Evolutionary conservation across 2,797 vertebrate species (phyloP).

Genomic region (Eospalax fontanierii): DNA sequence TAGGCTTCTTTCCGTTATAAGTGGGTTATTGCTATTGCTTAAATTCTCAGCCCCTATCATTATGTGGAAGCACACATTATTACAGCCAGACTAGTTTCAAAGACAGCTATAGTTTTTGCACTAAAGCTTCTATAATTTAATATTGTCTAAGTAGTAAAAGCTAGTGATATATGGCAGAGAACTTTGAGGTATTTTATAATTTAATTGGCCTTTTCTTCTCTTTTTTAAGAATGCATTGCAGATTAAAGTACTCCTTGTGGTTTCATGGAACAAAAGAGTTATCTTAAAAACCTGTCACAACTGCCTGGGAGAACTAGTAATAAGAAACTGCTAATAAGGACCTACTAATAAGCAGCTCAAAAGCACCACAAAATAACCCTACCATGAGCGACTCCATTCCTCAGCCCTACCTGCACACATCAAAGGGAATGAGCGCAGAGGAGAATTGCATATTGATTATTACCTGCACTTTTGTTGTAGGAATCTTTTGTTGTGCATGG

Average conservation of each 20-base stretch:
- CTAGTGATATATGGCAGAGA: constrained; percentile 30
- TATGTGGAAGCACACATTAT: neutral
- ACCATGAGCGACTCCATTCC: neutral
- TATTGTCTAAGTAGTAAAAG: constrained; percentile 65
- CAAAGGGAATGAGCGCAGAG: constrained; percentile 59
- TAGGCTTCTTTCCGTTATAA: neutral
- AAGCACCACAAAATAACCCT: constrained; percentile 46
- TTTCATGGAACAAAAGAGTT: constrained; percentile 73
- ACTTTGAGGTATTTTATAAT: constrained; percentile 65
- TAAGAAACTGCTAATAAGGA: constrained; percentile 75
- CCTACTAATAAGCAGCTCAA: constrained; percentile 72
- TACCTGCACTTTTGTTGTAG: constrained; percentile 63
- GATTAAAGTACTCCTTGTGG: constrained; percentile 75
- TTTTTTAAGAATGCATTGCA: constrained; percentile 67
- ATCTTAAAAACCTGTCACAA: constrained; percentile 77
- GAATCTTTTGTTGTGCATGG: constrained; percentile 62
- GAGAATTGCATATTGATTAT: constrained; percentile 68
- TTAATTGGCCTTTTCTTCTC: constrained; percentile 78
- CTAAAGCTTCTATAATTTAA: constrained; percentile 66
- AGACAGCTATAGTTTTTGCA: constrained; percentile 71
- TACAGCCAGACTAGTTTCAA: constrained; percentile 66
- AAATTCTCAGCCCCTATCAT: constrained; percentile 62
- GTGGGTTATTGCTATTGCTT: constrained; percentile 35
- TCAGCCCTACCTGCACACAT: constrained; percentile 14
- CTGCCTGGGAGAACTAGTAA: constrained; percentile 63